These are phyloP conservation scores for Beris chalybata DNA, from an alignment of 2,888 invertebrate species.

Conservation along the genomic window DNA sequence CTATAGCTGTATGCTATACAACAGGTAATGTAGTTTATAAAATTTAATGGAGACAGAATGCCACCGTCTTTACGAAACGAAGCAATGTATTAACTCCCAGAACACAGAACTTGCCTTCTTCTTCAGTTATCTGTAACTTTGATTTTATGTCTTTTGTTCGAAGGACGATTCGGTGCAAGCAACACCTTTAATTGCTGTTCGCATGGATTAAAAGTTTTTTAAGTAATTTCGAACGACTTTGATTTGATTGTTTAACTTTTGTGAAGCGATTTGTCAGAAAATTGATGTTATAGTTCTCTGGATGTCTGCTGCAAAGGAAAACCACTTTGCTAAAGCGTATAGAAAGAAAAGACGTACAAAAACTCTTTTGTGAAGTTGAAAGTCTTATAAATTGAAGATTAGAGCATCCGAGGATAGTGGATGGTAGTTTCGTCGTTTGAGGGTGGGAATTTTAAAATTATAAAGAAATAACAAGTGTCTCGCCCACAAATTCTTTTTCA, in stretches of 20 bases:
- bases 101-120: neutral
- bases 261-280: conserved; percentile 18
- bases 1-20: neutral
- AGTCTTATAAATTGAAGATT: too few species aligned
- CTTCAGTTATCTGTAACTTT: neutral
- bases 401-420: too few species aligned
- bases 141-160: neutral
- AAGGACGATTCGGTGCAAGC: neutral
- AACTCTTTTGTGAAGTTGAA: too few species aligned
- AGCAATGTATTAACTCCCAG: too few species aligned
- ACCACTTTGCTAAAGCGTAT: too few species aligned
- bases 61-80: neutral
- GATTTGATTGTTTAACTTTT: conserved; percentile 28
- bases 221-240: conserved; percentile 24
- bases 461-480: too few species aligned
- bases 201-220: conserved; percentile 30
- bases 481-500: too few species aligned
- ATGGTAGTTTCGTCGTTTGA: too few species aligned
- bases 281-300: conserved; percentile 7
- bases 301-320: too few species aligned
- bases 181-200: conserved; percentile 31
- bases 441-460: too few species aligned
- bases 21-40: neutral
- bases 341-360: too few species aligned
- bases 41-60: too few species aligned